Percentiles rank a stretch among this genome's conserved stretches.
These are phyloP conservation scores for Melinopterus prodromus DNA, from an alignment of 2,888 invertebrate genomes.

Conservation along the genomic window DNA sequence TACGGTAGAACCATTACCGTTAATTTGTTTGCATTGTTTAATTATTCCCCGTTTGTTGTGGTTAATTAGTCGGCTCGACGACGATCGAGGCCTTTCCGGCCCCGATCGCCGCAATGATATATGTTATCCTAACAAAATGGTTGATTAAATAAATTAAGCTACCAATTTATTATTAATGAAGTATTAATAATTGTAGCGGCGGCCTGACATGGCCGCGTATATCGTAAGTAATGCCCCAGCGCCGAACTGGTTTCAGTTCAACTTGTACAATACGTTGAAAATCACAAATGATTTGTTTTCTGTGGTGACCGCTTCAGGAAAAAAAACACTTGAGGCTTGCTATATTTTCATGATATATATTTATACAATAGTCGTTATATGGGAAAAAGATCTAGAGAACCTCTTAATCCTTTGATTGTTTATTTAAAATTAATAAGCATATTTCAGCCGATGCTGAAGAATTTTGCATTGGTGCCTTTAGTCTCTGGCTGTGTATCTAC, in stretches of 20 bases:
- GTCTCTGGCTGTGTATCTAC: too few species aligned
- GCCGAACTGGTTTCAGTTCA: background rate
- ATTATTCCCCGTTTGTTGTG: constrained; percentile 37
- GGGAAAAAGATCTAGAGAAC: too few species aligned
- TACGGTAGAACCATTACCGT: constrained; percentile 7
- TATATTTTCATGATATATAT: too few species aligned
- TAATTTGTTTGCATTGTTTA: constrained; percentile 38
- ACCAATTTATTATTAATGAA: constrained; percentile 38
- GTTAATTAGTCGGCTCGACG: constrained; percentile 33
- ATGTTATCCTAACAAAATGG: constrained; percentile 36
- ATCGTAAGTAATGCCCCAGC: background rate
- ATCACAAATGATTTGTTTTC: too few species aligned
- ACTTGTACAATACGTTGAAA: background rate
- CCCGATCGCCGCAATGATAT: constrained; percentile 26
- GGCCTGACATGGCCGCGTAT: background rate
- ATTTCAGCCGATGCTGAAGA: too few species aligned
- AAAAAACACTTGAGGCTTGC: too few species aligned
- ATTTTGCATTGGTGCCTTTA: too few species aligned
- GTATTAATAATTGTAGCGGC: constrained; percentile 33
- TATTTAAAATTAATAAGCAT: too few species aligned
- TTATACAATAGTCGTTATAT: too few species aligned
- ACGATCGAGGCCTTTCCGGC: constrained; percentile 27
- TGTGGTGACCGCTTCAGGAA: too few species aligned
- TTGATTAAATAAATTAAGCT: constrained; percentile 39
- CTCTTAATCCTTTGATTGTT: too few species aligned